A percentile compares a stretch with the other conserved stretches of the same genome.
Conservation (phyloP, 2,113 vertebrate genomes). For the Turnix velox region DNA sequence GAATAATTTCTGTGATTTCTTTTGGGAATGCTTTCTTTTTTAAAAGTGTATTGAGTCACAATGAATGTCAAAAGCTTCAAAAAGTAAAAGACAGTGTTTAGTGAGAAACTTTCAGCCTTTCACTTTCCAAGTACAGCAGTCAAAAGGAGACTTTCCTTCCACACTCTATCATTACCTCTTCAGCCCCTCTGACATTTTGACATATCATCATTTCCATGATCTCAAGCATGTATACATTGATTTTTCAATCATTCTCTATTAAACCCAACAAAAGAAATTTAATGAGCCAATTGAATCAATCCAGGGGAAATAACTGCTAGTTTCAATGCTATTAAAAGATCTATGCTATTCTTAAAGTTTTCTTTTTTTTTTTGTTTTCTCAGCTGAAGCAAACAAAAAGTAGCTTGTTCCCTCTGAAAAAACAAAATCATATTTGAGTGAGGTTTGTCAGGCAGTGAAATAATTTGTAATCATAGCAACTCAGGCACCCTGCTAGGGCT, state of each 20-base stretch:
- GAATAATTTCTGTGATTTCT: slow-evolving; percentile 66
- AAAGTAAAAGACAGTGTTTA: slow-evolving; percentile 57
- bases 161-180: slow-evolving; percentile 68
- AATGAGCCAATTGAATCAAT: slow-evolving; percentile 67
- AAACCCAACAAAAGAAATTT: slow-evolving; percentile 69
- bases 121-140: slow-evolving; percentile 47
- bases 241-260: slow-evolving; percentile 71
- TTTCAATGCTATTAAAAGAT: slow-evolving; percentile 57
- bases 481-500: neutral
- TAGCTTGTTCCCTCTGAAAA: neutral
- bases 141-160: slow-evolving; percentile 65
- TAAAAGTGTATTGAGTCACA: slow-evolving; percentile 29
- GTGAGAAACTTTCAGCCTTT: slow-evolving; percentile 64
- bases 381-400: slow-evolving; percentile 21
- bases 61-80: slow-evolving; percentile 70
- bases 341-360: slow-evolving; percentile 41
- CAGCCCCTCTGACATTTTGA: slow-evolving; percentile 72
- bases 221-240: slow-evolving; percentile 67
- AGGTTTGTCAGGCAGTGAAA: neutral
- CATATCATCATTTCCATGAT: slow-evolving; percentile 69
- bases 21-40: slow-evolving; percentile 49
- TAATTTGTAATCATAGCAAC: neutral
- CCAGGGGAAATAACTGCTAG: slow-evolving; percentile 63
- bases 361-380: slow-evolving; percentile 31
- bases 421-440: neutral